A percentile compares a stretch with the other conserved stretches of the same genome.
phyloP scores from a whole-genome alignment of 2,888 invertebrate genomes.

The Pecten maximus region DNA sequence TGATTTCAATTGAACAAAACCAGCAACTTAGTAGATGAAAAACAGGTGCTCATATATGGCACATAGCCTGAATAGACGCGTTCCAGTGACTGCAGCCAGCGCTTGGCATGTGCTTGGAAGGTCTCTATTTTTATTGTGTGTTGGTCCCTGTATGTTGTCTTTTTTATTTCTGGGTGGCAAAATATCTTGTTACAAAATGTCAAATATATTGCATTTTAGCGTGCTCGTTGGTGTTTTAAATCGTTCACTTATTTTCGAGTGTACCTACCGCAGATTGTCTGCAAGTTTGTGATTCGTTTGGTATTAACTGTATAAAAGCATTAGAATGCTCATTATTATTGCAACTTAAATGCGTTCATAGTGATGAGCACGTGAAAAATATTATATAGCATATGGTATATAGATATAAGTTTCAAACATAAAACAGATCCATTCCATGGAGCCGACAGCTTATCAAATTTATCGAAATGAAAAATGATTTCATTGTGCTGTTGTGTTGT shows the following conservation, averaged over 20 bases:
- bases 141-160: background rate
- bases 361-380: too few relatives aligned
- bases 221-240: constrained; percentile 26
- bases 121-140: background rate
- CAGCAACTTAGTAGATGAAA: background rate
- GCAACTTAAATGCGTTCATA: too few relatives aligned
- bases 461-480: too few relatives aligned
- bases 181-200: constrained; percentile 33
- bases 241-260: background rate
- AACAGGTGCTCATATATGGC: background rate
- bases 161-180: constrained; percentile 21
- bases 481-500: too few relatives aligned
- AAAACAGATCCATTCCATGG: too few relatives aligned
- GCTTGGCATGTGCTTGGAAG: background rate
- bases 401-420: too few relatives aligned
- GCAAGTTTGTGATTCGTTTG: background rate
- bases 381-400: too few relatives aligned
- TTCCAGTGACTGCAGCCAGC: background rate
- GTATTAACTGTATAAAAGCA: too few relatives aligned
- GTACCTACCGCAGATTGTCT: background rate
- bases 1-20: background rate
- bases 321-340: too few relatives aligned
- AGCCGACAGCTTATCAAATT: too few relatives aligned
- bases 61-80: background rate
- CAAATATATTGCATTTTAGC: constrained; percentile 27